Evolutionary conservation across 2,888 invertebrate genomes (phyloP), one percentile per base, ranked within the genome.

Genomic region (Toxonevra muliebris): DNA sequence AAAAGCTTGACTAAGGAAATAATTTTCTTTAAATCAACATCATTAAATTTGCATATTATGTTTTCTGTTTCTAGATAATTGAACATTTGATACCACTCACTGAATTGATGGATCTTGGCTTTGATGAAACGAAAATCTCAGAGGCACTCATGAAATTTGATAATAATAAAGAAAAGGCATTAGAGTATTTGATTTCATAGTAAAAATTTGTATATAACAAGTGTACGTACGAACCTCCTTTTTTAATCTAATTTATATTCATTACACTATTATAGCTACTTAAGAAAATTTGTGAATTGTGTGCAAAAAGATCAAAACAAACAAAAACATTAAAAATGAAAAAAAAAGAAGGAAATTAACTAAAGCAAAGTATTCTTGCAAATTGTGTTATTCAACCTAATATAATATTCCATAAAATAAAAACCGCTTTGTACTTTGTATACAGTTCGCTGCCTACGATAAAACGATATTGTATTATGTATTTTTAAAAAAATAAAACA

Each of bases 141-240:
- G 89, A 89, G 68, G 94, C 93, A 19, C 87, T 95, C 62, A 85
- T 92, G 45, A 90, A 91, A 79, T 91, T 91, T 80, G 88, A 93
- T 84, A 93, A 93, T 82, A 93, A 95, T 85, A 88, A 92, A 80
- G 95, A 95, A 82, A 92, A 92, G 86, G 95, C 95, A 55, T 87
- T 96, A 78, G 95, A 95, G 83, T 90, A 91, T 81, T 87, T 95
- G 76, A 92, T 94, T 79, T 90, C 91, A 80, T 93, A 92, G 71
- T 70, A 65, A 13, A n/a, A 17, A 17, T 17, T 17, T 60, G 30
- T 41, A 42, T n/a, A 17, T 59, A 20, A 30, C 41, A 30, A 30
- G 30, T 30, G 30, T 30, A 7, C 7, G 7, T 30, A 7, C 7
- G 30, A 30, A 30, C 30, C 30, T 30, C 30, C 30, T 30, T 7